Percentiles rank a stretch among this genome's conserved stretches.
Conservation (phyloP, 2,797 vertebrate genomes). For the Hippoglossus hippoglossus region DNA sequence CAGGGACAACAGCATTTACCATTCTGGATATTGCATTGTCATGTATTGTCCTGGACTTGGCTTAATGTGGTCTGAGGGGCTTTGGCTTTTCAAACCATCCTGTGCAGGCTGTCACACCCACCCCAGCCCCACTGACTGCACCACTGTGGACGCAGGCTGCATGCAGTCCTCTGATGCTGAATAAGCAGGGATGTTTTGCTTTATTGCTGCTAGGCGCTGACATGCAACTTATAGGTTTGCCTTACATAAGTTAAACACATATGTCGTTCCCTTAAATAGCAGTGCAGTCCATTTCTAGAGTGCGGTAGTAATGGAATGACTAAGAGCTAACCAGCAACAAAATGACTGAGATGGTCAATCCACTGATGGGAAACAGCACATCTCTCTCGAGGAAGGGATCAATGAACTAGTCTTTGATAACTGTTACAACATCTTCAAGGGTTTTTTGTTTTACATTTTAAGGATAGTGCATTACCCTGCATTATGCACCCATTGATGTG, state of each 20-base stretch:
- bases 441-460: neutral
- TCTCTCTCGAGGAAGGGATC: neutral
- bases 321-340: conserved; percentile 12
- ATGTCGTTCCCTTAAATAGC: conserved; percentile 9
- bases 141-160: conserved; percentile 35
- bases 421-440: neutral
- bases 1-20: too few species aligned
- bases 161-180: conserved; percentile 48
- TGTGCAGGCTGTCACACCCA: conserved; percentile 70
- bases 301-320: neutral
- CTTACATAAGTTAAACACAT: conserved; percentile 22
- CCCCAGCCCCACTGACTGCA: conserved; percentile 38
- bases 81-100: conserved; percentile 15
- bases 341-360: neutral
- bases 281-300: neutral
- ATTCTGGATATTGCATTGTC: neutral
- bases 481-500: too few species aligned
- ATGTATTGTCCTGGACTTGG: neutral
- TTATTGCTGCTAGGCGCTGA: conserved; percentile 13
- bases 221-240: conserved; percentile 11
- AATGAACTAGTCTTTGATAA: neutral
- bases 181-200: conserved; percentile 39
- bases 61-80: conserved; percentile 12
- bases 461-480: neutral
- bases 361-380: conserved; percentile 5